A percentile compares a stretch with the other conserved stretches of the same genome.
phyloP scores from a whole-genome alignment of 2,113 vertebrate species.

The Corythornis vintsioides region DNA sequence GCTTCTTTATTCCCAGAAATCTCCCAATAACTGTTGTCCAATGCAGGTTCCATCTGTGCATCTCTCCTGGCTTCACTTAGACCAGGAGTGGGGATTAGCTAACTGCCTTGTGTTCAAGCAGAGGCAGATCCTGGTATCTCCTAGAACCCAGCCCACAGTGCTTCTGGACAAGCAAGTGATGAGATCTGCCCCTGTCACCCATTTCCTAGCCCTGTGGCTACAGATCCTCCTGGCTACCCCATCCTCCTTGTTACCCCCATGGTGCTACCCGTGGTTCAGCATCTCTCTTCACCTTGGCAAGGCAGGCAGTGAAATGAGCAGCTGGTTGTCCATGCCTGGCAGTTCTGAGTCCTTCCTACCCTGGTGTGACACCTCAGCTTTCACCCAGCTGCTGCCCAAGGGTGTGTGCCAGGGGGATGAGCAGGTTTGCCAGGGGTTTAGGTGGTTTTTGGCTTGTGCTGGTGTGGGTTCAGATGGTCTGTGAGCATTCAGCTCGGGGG shows the following conservation, averaged over 20 bases:
- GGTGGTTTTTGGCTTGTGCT: not conserved
- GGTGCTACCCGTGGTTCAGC: not conserved
- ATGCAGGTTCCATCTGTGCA: accelerated
- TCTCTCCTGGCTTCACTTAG: not conserved
- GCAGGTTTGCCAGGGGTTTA: not conserved
- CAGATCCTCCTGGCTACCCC: not conserved
- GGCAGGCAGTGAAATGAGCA: not conserved
- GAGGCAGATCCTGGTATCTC: not conserved
- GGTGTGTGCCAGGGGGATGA: accelerated
- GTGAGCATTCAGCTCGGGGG: not conserved
- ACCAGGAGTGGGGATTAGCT: not conserved
- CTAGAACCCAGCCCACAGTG: not conserved
- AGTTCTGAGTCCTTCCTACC: accelerated
- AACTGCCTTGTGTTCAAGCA: not conserved
- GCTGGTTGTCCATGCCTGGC: accelerated
- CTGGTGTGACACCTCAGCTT: not conserved
- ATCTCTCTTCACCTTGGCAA: not conserved
- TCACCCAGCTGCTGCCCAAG: not conserved
- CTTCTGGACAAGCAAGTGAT: not conserved
- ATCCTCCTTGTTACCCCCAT: not conserved
- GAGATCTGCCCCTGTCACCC: not conserved
- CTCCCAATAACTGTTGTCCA: not conserved
- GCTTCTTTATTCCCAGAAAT: not conserved
- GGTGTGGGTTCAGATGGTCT: not conserved
- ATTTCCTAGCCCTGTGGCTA: not conserved